Conservation (phyloP, 2,888 invertebrate genomes). For the Lasioglossum morio region DNA sequence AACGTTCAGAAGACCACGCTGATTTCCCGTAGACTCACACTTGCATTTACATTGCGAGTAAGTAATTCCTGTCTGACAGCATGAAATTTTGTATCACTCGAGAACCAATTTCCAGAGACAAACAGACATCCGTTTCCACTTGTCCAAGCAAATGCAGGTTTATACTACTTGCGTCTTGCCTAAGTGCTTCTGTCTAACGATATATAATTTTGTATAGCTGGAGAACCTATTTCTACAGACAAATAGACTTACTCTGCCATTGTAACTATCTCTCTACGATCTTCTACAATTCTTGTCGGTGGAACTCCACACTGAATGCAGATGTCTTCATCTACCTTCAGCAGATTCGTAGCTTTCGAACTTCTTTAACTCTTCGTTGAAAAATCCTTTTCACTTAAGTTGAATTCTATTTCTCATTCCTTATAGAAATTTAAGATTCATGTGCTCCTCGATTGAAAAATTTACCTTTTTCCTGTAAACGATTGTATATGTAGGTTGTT, state of each 20-base stretch:
- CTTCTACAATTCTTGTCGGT: neutral
- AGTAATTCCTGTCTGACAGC: slow-evolving; percentile 8
- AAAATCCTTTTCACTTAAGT: neutral
- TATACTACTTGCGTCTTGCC: too few relatives aligned
- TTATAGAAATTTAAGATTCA: too few relatives aligned
- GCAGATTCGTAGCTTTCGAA: neutral
- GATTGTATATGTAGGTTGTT: neutral
- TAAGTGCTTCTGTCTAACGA: neutral
- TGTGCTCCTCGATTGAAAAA: too few relatives aligned
- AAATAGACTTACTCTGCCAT: neutral
- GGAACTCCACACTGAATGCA: neutral
- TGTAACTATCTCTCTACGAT: neutral
- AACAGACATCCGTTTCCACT: neutral
- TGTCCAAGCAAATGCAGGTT: neutral
- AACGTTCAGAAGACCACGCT: neutral
- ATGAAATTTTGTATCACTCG: slow-evolving; percentile 3
- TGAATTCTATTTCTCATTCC: too few relatives aligned
- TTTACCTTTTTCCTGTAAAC: too few relatives aligned
- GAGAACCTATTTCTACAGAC: neutral
- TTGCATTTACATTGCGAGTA: neutral
- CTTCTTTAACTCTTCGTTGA: neutral
- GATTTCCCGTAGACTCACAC: neutral
- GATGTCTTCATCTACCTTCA: neutral
- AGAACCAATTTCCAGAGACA: slow-evolving; percentile 8
- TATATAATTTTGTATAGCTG: slow-evolving; percentile 5